phyloP scores from a whole-genome alignment of 2,113 vertebrate genomes.

The Petrocephalus zakoni region DNA sequence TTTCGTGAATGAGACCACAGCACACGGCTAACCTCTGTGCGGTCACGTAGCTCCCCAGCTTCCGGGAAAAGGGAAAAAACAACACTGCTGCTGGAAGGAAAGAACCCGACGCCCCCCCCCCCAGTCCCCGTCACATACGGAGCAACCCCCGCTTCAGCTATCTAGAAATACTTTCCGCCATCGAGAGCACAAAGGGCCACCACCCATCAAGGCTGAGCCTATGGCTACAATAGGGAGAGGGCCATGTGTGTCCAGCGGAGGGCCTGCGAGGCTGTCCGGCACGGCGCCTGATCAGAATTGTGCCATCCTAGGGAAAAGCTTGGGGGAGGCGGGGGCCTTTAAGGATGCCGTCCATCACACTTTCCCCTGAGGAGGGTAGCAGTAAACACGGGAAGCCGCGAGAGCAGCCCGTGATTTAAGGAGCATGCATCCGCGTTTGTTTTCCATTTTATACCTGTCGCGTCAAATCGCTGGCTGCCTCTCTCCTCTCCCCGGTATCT shows the following conservation, averaged over 20 bases:
- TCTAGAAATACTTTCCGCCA: not conserved
- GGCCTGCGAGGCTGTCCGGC: not conserved
- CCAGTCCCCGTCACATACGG: not conserved
- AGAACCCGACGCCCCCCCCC: not conserved
- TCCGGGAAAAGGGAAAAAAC: not conserved
- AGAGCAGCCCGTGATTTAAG: not conserved
- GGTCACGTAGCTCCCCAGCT: not conserved
- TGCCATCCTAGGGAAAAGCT: not conserved
- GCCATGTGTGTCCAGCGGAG: not conserved
- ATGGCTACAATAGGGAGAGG: not conserved
- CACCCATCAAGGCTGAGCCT: not conserved
- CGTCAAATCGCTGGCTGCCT: constrained; percentile 4
- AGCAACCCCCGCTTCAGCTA: not conserved
- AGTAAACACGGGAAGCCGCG: not conserved
- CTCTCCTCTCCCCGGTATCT: not conserved
- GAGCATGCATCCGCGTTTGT: not conserved
- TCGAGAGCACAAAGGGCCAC: not conserved
- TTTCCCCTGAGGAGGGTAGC: not conserved
- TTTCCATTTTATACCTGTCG: constrained; percentile 14
- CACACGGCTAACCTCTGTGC: not conserved
- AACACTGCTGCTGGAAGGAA: not conserved
- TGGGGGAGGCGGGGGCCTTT: not conserved
- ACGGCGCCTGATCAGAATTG: not conserved
- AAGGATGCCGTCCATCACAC: not conserved
- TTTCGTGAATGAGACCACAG: not conserved